Conservation (phyloP, 2,113 vertebrate species). For the Stigmatopora argus region DNA sequence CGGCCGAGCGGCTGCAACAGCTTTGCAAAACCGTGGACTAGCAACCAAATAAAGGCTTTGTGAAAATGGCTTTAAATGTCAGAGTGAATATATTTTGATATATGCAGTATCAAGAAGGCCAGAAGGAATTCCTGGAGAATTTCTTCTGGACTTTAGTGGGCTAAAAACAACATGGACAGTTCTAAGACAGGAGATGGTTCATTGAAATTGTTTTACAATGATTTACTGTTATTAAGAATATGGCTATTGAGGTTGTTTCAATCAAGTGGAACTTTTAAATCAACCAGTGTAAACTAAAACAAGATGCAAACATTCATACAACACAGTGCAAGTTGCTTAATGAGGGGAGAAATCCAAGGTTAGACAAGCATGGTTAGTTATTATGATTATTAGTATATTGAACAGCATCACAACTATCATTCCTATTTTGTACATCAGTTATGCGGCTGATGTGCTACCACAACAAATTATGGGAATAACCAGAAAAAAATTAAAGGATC, state of each 20-base stretch:
- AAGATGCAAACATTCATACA: too few species aligned
- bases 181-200: too few species aligned
- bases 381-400: neutral
- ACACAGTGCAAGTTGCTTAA: too few species aligned
- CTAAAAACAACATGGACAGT: slow-evolving; percentile 32
- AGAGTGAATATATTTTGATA: neutral
- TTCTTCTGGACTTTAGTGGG: slow-evolving; percentile 55
- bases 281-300: too few species aligned
- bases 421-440: slow-evolving; percentile 22
- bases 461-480: too few species aligned
- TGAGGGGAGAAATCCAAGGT: too few species aligned
- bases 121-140: slow-evolving; percentile 37
- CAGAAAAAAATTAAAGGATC: too few species aligned
- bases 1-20: slow-evolving; percentile 58
- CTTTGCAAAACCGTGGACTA: slow-evolving; percentile 33
- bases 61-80: neutral
- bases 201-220: too few species aligned
- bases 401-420: slow-evolving; percentile 22
- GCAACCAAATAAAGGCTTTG: slow-evolving; percentile 43
- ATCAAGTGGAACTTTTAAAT: too few species aligned
- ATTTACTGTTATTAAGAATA: too few species aligned
- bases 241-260: too few species aligned
- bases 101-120: slow-evolving; percentile 11
- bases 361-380: neutral
- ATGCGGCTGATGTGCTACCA: too few species aligned